These are phyloP conservation scores for Gambusia yucatana DNA, from an alignment of 2,797 vertebrate species.

Conservation along the genomic window DNA sequence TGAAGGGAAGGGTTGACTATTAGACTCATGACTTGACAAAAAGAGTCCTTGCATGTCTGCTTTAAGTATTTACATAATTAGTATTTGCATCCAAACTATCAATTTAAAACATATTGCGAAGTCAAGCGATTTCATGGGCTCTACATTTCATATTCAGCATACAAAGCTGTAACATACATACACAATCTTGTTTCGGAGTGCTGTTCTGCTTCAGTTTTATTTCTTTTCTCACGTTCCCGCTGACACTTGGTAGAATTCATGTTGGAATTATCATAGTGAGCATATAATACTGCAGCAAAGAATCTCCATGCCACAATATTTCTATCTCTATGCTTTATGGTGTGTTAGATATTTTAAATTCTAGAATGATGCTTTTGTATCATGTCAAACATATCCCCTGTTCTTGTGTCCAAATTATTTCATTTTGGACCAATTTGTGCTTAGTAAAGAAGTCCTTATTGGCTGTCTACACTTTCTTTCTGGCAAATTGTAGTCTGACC, in stretches of 20 bases:
- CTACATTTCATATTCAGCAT: not conserved
- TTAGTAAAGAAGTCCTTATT: not conserved
- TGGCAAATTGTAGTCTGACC: not conserved
- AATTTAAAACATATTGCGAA: not conserved
- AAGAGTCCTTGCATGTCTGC: not conserved
- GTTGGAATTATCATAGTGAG: not conserved
- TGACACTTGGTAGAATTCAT: not conserved
- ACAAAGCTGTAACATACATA: not conserved
- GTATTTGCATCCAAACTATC: not conserved
- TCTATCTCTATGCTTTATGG: not conserved
- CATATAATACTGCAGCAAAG: not conserved
- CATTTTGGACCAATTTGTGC: not conserved
- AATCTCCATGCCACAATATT: not conserved
- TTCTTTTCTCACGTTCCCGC: not conserved
- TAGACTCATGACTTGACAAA: not conserved
- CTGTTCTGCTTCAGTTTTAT: not conserved
- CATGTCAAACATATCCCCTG: not conserved
- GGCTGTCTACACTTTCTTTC: not conserved
- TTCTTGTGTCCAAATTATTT: not conserved
- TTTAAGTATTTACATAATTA: not conserved
- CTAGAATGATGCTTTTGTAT: not conserved
- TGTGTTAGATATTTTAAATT: not conserved
- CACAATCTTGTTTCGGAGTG: not conserved
- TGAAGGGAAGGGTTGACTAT: constrained; percentile 14
- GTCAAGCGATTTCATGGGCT: not conserved